Evolutionary conservation across 2,888 invertebrate species (phyloP), one percentile per base, ranked within the genome.

Genomic region (Phorcus lineatus): DNA sequence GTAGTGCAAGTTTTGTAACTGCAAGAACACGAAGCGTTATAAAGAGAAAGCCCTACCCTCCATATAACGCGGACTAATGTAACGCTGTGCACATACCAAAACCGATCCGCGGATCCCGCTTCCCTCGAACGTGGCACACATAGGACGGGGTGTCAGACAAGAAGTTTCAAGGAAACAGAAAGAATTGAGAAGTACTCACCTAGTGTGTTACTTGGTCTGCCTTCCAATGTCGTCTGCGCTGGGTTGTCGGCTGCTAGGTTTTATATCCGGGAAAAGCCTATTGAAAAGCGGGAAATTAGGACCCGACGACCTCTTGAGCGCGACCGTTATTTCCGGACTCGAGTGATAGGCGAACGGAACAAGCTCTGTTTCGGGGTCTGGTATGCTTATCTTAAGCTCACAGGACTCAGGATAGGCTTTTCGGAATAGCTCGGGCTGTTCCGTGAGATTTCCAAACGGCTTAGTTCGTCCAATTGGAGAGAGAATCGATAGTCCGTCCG

Each of bases 201-300:
- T 24, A 28, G 28, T 28, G 22, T 57, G 62, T 62, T 62, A 28
- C 62, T 24, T 62, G n/a, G 28, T 24, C 62, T 62, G 62, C 62
- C 62, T 62, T 62, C 62, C 47, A 47, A 47, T 28, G 62, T 62
- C 62, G 62, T 28, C 24, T 62, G 62, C 24, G 62, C 62, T 22
- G 62, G 13, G 62, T 24, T 24, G 24, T 62, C 62, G 62, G 16
- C 62, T 62, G 62, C 24, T 62, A 62, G 62, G 28, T 62, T 62
- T 62, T 53, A 55, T 77, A 77, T 77, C 77, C 77, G 77, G 77
- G 77, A 77, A 77, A 77, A 74, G 55, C 57, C 62, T 77, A 54
- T 77, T 57, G 55, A 77, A 77, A 55, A 55, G 77, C 54, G 77
- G 55, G 77, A 57, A 77, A 55, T 54, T 22, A 57, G 77, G 77